Conservation (phyloP, 2,888 invertebrate genomes). For the Oscheius onirici region DNA sequence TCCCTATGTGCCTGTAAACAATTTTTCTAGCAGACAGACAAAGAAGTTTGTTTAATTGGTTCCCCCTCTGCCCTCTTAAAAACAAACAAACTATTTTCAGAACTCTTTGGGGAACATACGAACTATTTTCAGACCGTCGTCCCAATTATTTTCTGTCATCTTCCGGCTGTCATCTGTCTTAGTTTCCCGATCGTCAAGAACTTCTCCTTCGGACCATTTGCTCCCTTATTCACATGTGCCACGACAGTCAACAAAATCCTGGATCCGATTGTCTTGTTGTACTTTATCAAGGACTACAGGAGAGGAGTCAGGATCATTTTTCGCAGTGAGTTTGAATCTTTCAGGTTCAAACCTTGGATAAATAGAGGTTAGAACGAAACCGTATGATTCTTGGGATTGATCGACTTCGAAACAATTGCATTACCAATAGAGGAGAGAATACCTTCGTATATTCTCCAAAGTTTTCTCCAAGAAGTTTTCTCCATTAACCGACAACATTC, state of each 20-base stretch:
- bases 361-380: no score
- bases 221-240: background rate
- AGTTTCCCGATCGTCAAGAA: conserved; percentile 1
- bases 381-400: no score
- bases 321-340: background rate
- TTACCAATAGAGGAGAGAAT: no score
- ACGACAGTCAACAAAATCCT: conserved; percentile 7
- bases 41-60: background rate
- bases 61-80: no score
- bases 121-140: background rate
- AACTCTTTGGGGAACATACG: no score
- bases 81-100: no score
- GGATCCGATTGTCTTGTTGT: conserved; percentile 1
- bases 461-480: no score
- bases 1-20: no score
- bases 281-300: conserved; percentile 9
- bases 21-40: background rate
- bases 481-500: no score
- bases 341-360: no score
- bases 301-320: background rate
- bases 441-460: no score
- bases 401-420: no score
- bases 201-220: conserved; percentile 4
- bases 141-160: background rate
- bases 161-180: background rate